These are phyloP conservation scores for Baccha elongata DNA, from an alignment of 2,888 invertebrate genomes.

Conservation along the genomic window DNA sequence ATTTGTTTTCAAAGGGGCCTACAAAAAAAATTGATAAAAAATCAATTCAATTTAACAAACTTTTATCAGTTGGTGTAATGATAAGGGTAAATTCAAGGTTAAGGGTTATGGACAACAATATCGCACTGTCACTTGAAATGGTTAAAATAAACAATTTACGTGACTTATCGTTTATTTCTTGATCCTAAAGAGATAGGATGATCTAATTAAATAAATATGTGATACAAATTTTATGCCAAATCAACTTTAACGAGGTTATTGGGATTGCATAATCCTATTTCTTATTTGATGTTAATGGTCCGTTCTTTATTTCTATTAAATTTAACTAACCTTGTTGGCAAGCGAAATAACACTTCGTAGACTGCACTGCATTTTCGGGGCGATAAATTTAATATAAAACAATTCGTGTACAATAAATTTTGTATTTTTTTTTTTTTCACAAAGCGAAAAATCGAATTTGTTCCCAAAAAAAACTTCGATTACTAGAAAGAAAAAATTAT, in stretches of 20 bases:
- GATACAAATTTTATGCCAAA: constrained; percentile 5
- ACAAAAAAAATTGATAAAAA: constrained; percentile 55
- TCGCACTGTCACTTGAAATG: not conserved
- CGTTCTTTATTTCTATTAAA: not conserved
- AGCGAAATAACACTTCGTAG: constrained; percentile 26
- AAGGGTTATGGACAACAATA: constrained; percentile 5
- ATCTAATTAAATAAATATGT: constrained; percentile 2
- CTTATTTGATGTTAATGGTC: not conserved
- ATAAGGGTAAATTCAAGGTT: constrained; percentile 54
- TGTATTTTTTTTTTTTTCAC: constrained; percentile 2
- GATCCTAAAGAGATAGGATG: not conserved
- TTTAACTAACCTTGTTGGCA: constrained; percentile 50
- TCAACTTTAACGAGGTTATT: constrained; percentile 58
- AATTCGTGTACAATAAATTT: constrained; percentile 15
- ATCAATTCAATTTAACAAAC: constrained; percentile 41
- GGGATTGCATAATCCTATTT: constrained; percentile 61
- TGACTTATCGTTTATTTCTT: not conserved
- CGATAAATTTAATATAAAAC: not conserved
- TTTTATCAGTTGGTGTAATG: constrained; percentile 9
- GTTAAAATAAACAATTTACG: constrained; percentile 53
- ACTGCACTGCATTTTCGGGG: constrained; percentile 33
- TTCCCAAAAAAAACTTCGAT: constrained; percentile 20
- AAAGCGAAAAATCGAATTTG: constrained; percentile 31
- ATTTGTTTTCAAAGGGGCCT: constrained; percentile 80
- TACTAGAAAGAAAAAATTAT: constrained; percentile 35